phyloP scores from a whole-genome alignment of 2,113 vertebrate genomes.

The Corythoichthys haematopterus region DNA sequence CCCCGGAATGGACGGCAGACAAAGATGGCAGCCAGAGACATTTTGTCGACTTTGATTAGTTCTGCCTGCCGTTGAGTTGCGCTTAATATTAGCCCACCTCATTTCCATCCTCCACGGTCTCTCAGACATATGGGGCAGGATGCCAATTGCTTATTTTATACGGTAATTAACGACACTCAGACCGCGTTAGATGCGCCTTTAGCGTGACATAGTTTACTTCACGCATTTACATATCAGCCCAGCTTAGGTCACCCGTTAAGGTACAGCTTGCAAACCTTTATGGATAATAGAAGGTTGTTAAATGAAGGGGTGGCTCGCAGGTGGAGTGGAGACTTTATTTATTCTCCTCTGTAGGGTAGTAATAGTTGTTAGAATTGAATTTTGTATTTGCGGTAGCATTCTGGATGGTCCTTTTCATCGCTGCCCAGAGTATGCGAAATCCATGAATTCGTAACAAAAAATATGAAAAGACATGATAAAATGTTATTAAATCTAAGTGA shows the following conservation, averaged over 20 bases:
- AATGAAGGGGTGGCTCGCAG: not conserved
- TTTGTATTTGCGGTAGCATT: too few species aligned
- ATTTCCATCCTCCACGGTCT: conserved; percentile 57
- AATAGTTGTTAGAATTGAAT: too few species aligned
- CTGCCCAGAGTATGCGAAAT: too few species aligned
- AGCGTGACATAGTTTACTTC: conserved; percentile 56
- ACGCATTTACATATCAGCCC: conserved; percentile 44
- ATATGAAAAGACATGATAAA: too few species aligned
- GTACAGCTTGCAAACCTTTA: conserved; percentile 14
- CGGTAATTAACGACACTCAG: conserved; percentile 69
- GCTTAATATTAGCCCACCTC: conserved; percentile 67
- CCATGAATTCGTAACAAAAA: too few species aligned
- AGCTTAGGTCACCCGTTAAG: conserved; percentile 32
- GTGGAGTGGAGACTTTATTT: too few species aligned
- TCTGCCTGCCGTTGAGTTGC: conserved; percentile 62
- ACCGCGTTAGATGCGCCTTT: conserved; percentile 56
- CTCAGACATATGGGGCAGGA: conserved; percentile 63
- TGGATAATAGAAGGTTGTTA: not conserved
- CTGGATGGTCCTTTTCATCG: too few species aligned
- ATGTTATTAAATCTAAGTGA: too few species aligned
- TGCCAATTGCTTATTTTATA: conserved; percentile 75
- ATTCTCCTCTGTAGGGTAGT: too few species aligned
- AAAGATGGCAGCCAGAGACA: conserved; percentile 71
- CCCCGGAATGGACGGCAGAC: conserved; percentile 61
- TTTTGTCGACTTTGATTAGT: conserved; percentile 75